phyloP scores from a whole-genome alignment of 2,888 invertebrate species.

The Nemoura dubitans region DNA sequence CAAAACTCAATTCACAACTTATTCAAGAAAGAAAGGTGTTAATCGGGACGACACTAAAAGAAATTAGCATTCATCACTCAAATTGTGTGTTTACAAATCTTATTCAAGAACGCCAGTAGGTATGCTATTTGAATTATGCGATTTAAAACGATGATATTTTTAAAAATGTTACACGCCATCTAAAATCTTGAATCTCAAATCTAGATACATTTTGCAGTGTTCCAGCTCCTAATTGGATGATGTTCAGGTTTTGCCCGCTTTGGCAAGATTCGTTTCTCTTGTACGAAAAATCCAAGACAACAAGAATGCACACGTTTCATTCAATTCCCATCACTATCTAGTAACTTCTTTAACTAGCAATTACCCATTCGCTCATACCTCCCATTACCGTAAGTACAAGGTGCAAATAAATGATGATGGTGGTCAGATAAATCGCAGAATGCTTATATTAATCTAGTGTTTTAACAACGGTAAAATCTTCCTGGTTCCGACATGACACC shows the following conservation, averaged over 20 bases:
- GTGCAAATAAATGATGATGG: slow-evolving; percentile 7
- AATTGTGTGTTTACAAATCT: neutral
- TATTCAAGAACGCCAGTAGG: neutral
- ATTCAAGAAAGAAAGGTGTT: neutral
- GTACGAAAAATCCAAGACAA: neutral
- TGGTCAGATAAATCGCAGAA: neutral
- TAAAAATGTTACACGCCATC: slow-evolving; percentile 9
- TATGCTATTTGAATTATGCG: neutral
- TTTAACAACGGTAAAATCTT: slow-evolving; percentile 7
- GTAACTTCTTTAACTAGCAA: neutral
- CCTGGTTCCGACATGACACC: neutral
- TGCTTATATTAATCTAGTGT: neutral
- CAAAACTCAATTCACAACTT: neutral
- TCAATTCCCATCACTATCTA: neutral
- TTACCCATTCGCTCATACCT: neutral
- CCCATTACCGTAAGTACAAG: slow-evolving; percentile 4
- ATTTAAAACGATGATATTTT: slow-evolving; percentile 24
- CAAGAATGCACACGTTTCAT: neutral
- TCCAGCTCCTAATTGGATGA: neutral
- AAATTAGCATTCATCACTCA: neutral
- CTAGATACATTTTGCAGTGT: neutral
- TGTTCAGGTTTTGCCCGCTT: neutral
- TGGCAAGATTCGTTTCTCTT: neutral
- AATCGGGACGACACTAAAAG: neutral
- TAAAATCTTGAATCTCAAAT: neutral